phyloP scores from a whole-genome alignment of 2,113 vertebrate genomes.

The Seriola dumerili region DNA sequence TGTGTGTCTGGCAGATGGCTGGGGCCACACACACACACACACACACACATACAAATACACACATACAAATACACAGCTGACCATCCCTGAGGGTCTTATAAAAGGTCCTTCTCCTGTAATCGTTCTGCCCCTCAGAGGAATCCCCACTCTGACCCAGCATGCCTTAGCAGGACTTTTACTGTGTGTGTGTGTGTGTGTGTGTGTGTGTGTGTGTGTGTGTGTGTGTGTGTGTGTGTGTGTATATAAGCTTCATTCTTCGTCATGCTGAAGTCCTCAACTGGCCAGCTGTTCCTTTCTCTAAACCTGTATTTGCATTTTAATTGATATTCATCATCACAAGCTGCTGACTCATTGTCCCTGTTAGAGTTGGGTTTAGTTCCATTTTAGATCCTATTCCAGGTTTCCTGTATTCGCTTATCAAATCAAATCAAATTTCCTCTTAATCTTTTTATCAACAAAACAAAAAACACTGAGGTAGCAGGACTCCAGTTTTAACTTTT shows the following conservation, averaged over 20 bases:
- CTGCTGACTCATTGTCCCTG: conserved; percentile 32
- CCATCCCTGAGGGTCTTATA: conserved; percentile 66
- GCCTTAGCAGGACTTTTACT: conserved; percentile 66
- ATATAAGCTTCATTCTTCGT: conserved; percentile 36
- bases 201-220: conserved; percentile 56
- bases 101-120: conserved; percentile 63
- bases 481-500: not conserved
- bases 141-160: conserved; percentile 72
- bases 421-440: not conserved
- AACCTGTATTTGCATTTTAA: conserved; percentile 67
- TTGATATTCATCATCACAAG: conserved; percentile 58
- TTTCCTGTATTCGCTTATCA: not conserved
- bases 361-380: not conserved
- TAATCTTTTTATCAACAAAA: not conserved
- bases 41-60: conserved; percentile 49
- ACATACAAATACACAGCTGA: conserved; percentile 59
- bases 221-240: conserved; percentile 51
- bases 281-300: conserved; percentile 67
- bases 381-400: not conserved
- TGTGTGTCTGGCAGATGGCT: conserved; percentile 78
- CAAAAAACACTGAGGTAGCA: not conserved
- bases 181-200: conserved; percentile 56
- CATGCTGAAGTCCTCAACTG: conserved; percentile 27
- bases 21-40: conserved; percentile 66
- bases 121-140: conserved; percentile 63